Conservation (phyloP, 2,113 vertebrate genomes). For the Etia nguti region DNA sequence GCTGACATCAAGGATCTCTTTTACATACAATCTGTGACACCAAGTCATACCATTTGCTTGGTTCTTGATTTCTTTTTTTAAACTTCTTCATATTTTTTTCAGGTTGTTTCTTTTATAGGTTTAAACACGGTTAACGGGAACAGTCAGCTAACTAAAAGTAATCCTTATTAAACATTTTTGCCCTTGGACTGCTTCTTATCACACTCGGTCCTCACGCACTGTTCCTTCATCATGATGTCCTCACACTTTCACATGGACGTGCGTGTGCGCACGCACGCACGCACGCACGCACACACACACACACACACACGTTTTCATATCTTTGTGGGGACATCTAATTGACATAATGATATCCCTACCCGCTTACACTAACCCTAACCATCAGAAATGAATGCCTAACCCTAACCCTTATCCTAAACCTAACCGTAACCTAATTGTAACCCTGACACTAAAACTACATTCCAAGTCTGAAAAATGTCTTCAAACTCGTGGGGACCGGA, state of each 20-base stretch:
- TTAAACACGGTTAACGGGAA: rapidly evolving
- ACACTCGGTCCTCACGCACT: not conserved
- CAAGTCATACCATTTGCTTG: not conserved
- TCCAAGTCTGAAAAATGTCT: too few species aligned
- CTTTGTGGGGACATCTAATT: too few species aligned
- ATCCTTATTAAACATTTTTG: rapidly evolving
- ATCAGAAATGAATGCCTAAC: too few species aligned
- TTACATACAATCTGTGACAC: not conserved
- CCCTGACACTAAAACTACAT: too few species aligned
- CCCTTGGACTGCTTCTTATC: not conserved
- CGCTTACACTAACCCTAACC: too few species aligned
- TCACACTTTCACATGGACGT: not conserved
- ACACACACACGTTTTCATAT: too few species aligned
- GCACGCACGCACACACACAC: not conserved
- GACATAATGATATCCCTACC: too few species aligned
- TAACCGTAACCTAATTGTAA: too few species aligned
- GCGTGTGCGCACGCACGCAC: too few species aligned
- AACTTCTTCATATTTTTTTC: not conserved
- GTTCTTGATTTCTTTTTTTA: not conserved
- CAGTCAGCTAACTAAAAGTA: not conserved
- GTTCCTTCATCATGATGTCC: not conserved
- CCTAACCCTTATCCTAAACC: too few species aligned
- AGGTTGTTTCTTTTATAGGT: not conserved
- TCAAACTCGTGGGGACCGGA: too few species aligned
- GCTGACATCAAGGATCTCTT: not conserved